Evolutionary conservation across 2,797 vertebrate species (phyloP), one percentile per base, ranked within the genome.

Genomic region (Micrastur ruficollis): DNA sequence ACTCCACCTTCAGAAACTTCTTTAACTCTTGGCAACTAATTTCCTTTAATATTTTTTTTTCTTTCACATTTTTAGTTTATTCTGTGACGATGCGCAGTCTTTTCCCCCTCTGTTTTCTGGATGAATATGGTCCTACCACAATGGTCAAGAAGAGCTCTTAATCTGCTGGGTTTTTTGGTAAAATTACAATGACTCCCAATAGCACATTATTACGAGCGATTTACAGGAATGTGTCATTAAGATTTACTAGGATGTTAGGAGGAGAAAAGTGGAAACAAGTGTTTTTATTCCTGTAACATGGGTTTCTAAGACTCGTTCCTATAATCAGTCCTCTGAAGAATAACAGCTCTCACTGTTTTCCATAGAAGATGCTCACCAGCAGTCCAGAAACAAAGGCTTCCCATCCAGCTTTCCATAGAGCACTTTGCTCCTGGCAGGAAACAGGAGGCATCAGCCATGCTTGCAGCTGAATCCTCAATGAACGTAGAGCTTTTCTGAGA

Each of bases 391-490:
- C 21, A 66, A 40, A 63, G 8, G 49, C 11, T 58, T 47, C 34
- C 52, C 4, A 0, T 27, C 15, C 55, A 65, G 50, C 5, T 74
- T 31, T 8, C 55, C 20, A 5, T 22, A 31, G 12, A 55, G 16
- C 29, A 17, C 36, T 44, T 74, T 1, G 6, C 20, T 80, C 23
- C 22, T 70, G 42, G 44, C 19, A 44, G 36, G 34, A 53, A 38
- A 29, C 29, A n/a, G 67, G 25, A 83, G 82, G 40, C 36, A 53
- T 9, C 44, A 50, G 22, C 32, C 76, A 36, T 1, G 0, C 19
- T 32, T 55, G 50, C 0, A 0, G 31, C 15, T 55, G 46, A 83
- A 74, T 29, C 40, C 20, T 3, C 0, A 2, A 20, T 29, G 50
- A 70, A n/a, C 22, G 16, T 11, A 10, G 23, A 73, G 25, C 4